Evolutionary conservation across 92 coral and sea anemone species (phyloP), one percentile per base, ranked within the genome.

Genomic region (Palythoa grandiflora): DNA sequence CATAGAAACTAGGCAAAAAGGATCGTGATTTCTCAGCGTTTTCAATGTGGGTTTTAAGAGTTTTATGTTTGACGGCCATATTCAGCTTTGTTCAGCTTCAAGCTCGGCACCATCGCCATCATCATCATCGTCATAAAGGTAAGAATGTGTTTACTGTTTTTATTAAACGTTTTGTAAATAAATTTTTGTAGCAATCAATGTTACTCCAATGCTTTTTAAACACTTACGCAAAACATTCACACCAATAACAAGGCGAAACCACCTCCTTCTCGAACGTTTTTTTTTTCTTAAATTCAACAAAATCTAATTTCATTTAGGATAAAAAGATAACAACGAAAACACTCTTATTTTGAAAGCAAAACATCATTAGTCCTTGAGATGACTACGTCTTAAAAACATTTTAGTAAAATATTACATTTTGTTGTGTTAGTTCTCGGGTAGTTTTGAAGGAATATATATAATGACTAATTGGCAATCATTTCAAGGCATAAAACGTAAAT

Each of bases 1-100:
- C 75, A 19, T 48, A 81, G 14, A 47, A 48, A 36, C 28, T 44
- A 10, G 73, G 10, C 17, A 37, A 48, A 20, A 40, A 53, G 7
- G 51, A 15, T 44, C 19, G 61, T 11, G 73, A 63, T 50, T 19
- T 44, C 35, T 81, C 63, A 10, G n/a, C 35, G 8, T 81, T 19
- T 48, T 15, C 44, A 65, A 80, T 81, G 86, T 81, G 86, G 86
- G 44, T 53, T 81, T 65, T 81, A 6, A 75, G 47, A 36, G 66
- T 65, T 11, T 39, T 81, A 13, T 66, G 66, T 20, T 17, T 81
- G 3, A 21, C 75, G 38, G 74, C 75, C 57, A 51, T 63, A 28
- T 13, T 66, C 75, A 65, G 75, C 21, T 81, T 81, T 68, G n/a
- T 15, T 37, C 75, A 51, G 16, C 2, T 20, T 7, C 75, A 81